Percentiles rank a stretch among this genome's conserved stretches.
phyloP scores from a whole-genome alignment of 2,888 invertebrate species.

The Melikaiella ostensackeni region DNA sequence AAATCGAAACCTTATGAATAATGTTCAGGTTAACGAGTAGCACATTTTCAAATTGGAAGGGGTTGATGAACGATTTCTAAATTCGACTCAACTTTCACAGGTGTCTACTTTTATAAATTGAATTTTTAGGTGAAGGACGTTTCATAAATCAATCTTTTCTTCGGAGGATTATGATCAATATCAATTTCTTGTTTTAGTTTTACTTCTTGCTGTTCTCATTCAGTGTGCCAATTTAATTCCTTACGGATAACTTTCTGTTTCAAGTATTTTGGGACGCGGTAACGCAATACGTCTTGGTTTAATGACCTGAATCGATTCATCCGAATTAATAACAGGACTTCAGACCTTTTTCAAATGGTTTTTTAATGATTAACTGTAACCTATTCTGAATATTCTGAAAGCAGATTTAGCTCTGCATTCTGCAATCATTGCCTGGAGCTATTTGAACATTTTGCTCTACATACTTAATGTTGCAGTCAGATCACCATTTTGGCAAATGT shows the following conservation, averaged over 20 bases:
- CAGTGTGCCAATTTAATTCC: not conserved
- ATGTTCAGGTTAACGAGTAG: not conserved
- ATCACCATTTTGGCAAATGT: not conserved
- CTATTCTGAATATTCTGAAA: not conserved
- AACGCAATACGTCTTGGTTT: not conserved
- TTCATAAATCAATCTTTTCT: not conserved
- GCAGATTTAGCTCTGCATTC: not conserved
- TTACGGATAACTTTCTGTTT: not conserved
- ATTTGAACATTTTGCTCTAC: not conserved
- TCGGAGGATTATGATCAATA: not conserved
- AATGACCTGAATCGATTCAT: not conserved
- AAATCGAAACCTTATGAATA: slow-evolving; percentile 19
- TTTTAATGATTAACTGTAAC: not conserved
- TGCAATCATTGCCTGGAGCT: not conserved
- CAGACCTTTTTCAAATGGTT: not conserved
- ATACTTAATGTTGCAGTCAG: not conserved
- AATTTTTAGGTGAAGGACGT: not conserved
- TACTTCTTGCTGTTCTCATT: not conserved
- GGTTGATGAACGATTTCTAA: not conserved
- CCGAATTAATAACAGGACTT: not conserved
- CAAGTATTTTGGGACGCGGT: not conserved
- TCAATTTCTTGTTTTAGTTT: not conserved
- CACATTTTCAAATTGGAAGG: not conserved
- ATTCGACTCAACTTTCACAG: not conserved
- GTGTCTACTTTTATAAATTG: not conserved